These are phyloP conservation scores for Neomorphus geoffroyi DNA, from an alignment of 2,797 vertebrate species.

Conservation along the genomic window DNA sequence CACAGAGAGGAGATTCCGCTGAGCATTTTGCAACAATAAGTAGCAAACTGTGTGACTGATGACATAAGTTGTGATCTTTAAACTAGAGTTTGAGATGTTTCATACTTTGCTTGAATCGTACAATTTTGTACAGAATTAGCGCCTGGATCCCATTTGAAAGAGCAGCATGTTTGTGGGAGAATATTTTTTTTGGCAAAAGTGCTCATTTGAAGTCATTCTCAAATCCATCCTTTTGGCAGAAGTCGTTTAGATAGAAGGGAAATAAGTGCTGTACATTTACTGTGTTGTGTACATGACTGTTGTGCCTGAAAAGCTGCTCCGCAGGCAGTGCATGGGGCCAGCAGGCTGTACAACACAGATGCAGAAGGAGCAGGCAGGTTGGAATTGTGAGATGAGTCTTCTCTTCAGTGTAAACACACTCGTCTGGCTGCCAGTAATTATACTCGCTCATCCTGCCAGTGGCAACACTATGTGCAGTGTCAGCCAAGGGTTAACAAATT, in stretches of 20 bases:
- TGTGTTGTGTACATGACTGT: not conserved
- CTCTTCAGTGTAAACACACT: not conserved
- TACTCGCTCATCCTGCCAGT: not conserved
- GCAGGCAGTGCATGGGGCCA: rapidly evolving
- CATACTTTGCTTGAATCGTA: not conserved
- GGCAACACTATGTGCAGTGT: not conserved
- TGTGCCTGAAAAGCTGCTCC: not conserved
- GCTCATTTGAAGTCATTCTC: not conserved
- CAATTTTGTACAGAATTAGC: not conserved
- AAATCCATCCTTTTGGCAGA: not conserved
- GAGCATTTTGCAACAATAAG: not conserved
- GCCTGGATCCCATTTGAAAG: not conserved
- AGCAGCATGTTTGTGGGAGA: rapidly evolving
- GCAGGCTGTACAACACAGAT: rapidly evolving
- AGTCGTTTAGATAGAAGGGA: not conserved
- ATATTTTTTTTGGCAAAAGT: not conserved
- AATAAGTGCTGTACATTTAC: too few species aligned
- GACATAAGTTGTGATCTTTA: not conserved
- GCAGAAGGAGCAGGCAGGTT: not conserved
- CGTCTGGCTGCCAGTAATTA: not conserved
- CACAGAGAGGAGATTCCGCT: not conserved
- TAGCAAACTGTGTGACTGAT: not conserved
- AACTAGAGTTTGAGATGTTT: not conserved
- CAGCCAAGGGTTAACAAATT: slow-evolving; percentile 5
- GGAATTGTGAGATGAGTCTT: slow-evolving; percentile 1